A percentile compares a stretch with the other conserved stretches of the same genome.
Conservation (phyloP, 2,113 vertebrate genomes). For the Hipposideros armiger region DNA sequence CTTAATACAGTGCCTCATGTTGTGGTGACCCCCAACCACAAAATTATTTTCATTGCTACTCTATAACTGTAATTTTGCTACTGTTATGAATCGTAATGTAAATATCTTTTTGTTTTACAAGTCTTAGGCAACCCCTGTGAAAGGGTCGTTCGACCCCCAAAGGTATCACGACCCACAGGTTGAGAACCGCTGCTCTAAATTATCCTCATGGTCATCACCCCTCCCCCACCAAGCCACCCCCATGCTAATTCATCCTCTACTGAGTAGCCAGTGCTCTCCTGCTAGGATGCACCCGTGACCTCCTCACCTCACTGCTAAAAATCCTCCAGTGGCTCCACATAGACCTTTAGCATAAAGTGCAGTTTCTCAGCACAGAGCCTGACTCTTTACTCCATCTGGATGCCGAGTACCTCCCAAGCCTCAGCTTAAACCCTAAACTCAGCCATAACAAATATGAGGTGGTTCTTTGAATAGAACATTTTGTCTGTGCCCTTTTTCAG, state of each 20-base stretch:
- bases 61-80: no score
- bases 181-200: no score
- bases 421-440: background rate
- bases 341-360: background rate
- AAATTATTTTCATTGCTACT: no score
- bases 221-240: fast-evolving
- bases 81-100: no score
- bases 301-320: background rate
- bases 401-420: background rate
- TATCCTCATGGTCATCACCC: background rate
- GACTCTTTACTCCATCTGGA: background rate
- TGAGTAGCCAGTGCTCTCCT: background rate
- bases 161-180: no score
- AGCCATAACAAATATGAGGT: fast-evolving
- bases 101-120: no score
- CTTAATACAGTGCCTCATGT: no score
- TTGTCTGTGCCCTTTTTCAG: background rate
- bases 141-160: no score
- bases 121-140: no score
- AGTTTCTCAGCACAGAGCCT: background rate
- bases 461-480: background rate
- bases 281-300: background rate
- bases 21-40: no score
- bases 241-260: background rate
- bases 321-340: background rate